Evolutionary conservation across 2,797 vertebrate species (phyloP).

Genomic region (Hippopotamyrus pictus): DNA sequence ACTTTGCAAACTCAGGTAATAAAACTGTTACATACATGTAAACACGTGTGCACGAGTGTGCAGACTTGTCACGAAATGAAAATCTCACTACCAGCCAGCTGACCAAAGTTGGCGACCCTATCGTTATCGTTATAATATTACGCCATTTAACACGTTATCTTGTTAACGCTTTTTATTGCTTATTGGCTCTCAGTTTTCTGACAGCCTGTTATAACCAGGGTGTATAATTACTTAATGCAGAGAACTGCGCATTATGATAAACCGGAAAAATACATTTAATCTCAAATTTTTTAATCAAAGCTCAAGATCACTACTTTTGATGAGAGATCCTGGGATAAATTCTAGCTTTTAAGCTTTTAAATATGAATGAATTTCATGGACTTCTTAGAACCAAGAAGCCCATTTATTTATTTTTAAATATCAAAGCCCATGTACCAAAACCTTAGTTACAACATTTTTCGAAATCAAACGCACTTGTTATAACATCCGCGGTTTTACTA

Average conservation of each 20-base stretch:
- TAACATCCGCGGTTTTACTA: neutral
- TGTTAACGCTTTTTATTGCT: neutral
- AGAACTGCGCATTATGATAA: neutral
- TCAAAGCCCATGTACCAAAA: neutral
- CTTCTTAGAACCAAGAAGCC: neutral
- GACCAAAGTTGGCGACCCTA: neutral
- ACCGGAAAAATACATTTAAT: neutral
- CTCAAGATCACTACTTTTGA: neutral
- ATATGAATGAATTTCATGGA: neutral
- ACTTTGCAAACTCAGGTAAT: neutral
- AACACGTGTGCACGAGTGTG: neutral
- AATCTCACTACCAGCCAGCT: neutral
- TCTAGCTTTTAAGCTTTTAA: neutral
- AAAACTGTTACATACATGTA: neutral
- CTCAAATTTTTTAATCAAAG: neutral
- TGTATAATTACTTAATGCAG: neutral
- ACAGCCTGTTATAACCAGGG: neutral
- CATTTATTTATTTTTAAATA: neutral
- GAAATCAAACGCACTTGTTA: neutral
- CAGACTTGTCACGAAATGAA: neutral
- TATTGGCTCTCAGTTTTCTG: neutral
- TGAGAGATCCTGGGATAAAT: neutral
- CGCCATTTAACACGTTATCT: neutral
- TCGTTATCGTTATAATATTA: neutral
- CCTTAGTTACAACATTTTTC: neutral